Conservation (phyloP, 2,113 vertebrate species). For the Falcunculus frontatus region DNA sequence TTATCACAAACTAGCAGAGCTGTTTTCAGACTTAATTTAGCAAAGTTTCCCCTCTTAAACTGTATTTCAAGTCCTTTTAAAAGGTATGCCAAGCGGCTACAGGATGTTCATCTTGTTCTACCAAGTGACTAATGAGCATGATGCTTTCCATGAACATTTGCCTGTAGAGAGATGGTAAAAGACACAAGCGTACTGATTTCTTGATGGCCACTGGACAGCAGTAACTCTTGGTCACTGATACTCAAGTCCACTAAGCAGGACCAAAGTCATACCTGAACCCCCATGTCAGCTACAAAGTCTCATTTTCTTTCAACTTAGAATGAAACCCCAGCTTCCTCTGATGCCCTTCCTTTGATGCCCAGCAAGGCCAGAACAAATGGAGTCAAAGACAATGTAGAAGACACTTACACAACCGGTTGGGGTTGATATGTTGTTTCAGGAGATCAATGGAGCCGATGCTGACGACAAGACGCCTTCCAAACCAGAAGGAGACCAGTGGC, state of each 20-base stretch:
- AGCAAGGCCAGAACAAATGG: neutral
- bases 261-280: neutral
- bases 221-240: neutral
- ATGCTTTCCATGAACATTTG: neutral
- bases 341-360: neutral
- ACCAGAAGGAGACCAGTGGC: slow-evolving; percentile 92
- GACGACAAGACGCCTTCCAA: slow-evolving; percentile 89
- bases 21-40: neutral
- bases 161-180: neutral
- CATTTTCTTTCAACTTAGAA: neutral
- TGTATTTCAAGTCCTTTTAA: neutral
- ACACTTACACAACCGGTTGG: slow-evolving; percentile 86
- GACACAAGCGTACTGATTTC: neutral
- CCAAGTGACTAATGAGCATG: neutral
- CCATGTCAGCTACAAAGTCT: neutral
- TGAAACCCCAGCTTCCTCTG: neutral
- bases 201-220: neutral
- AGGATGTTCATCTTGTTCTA: neutral
- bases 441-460: slow-evolving; percentile 87
- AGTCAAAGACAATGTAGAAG: neutral
- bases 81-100: neutral
- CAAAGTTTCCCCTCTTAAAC: neutral
- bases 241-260: neutral
- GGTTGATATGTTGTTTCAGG: slow-evolving; percentile 89
- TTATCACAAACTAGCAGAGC: neutral